Base-by-base conservation (phyloP, 2,888 invertebrate genomes). In the Hirtodrosophila confusa region DNA sequence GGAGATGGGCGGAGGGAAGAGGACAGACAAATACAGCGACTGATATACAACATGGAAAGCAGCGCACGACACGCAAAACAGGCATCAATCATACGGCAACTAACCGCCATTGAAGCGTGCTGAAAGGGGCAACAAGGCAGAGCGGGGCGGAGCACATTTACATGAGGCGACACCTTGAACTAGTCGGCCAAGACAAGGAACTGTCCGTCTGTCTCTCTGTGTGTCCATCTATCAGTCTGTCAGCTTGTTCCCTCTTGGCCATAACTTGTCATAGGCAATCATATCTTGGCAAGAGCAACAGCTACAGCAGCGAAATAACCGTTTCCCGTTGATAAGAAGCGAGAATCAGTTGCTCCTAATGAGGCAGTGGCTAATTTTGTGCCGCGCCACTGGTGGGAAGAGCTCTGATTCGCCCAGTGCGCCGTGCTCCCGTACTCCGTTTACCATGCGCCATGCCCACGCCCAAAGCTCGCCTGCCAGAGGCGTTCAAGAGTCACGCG, bases 21-120 rank as follows among this genome's bases (percentile, higher is more conserved):
- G 36, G 41, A 33, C 23, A 44, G 37, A 54, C 45, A 43, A 47
- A 49, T 53, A 49, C 51, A 39, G 55, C 45, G 41, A 24, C 48
- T 45, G 65, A 49, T 29, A 47, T 12, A 65, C 35, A 50, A 51
- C 29, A 33, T 69, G 67, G 55, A 75, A 72, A 77, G 55, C 73
- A 78, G 73, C 73, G 60, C 54, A 66, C 73, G 79, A 79, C 84
- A 85, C 84, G 87, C 84, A 85, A 85, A 85, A 85, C 85, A 84
- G 84, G 87, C 84, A 85, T 85, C 84, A 85, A 85, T 85, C 84
- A 85, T 86, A 87, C 82, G 71, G 87, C 85, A 82, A 78, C 73
- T 72, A 75, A 75, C 71, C 61, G 68, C 72, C 75, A 72, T 61
- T 75, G 75, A 68, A 68, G 68, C 72, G 56, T 69, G 61, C 63